phyloP scores from a whole-genome alignment of 2,888 invertebrate genomes.

The Pseudolycoriella hygida region DNA sequence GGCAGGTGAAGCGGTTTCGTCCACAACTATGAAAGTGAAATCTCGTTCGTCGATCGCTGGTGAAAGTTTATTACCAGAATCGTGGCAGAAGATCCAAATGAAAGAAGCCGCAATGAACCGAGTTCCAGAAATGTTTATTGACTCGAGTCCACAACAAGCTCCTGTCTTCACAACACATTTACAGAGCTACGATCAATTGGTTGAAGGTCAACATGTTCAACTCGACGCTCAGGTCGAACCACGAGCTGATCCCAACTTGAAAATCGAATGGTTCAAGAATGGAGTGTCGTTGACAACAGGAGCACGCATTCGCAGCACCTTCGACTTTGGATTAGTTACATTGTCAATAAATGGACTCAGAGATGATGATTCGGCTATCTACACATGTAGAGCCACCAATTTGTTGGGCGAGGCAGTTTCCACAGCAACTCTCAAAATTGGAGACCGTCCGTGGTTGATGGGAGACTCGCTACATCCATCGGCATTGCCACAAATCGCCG shows the following conservation, averaged over 20 bases:
- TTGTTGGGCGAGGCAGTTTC: constrained; percentile 87
- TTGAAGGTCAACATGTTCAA: constrained; percentile 73
- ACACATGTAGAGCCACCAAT: constrained; percentile 89
- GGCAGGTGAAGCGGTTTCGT: constrained; percentile 86
- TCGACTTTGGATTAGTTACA: constrained; percentile 93
- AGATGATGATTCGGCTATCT: constrained; percentile 84
- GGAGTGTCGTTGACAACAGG: constrained; percentile 73
- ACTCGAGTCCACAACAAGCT: constrained; percentile 71
- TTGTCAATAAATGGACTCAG: constrained; percentile 74
- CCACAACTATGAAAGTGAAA: constrained; percentile 76
- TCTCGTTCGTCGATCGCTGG: constrained; percentile 62
- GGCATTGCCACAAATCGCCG: constrained; percentile 69
- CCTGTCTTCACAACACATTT: constrained; percentile 92
- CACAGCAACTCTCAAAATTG: constrained; percentile 75
- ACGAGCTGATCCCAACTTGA: constrained; percentile 69
- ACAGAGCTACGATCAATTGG: constrained; percentile 62
- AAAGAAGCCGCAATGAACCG: constrained; percentile 86
- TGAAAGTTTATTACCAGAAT: constrained; percentile 75
- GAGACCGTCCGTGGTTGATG: constrained; percentile 73
- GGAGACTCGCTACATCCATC: constrained; percentile 80
- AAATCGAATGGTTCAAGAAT: constrained; percentile 86
- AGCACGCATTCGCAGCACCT: constrained; percentile 78
- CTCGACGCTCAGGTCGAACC: constrained; percentile 85
- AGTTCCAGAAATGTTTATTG: constrained; percentile 75
- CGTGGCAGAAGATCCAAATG: constrained; percentile 79